Base-by-base conservation (phyloP, 2,888 invertebrate species). In the Copidosoma aretas region DNA sequence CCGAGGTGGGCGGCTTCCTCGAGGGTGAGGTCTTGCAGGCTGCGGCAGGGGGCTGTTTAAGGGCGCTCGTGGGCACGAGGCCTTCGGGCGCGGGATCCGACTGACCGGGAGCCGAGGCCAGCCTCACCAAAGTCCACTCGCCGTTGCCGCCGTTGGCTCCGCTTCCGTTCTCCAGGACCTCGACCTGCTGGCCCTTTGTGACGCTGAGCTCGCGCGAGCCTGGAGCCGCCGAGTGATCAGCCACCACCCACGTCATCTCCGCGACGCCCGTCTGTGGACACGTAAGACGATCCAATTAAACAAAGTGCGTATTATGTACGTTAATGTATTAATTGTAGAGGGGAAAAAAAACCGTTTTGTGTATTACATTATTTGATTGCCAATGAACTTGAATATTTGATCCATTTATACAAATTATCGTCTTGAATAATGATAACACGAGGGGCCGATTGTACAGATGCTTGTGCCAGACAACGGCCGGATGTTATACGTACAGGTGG, bases 171-270 rank as follows among this genome's bases (percentile, higher is more conserved):
- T 97, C 96, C 74, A 97, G 86, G 73, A 97, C 91, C 83, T 97
- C 97, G 73, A 97, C 96, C 85, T 96, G 96, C 85, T 96, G 96
- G 25, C 97, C 97, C 83, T 95, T 94, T 73, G 88, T 87, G 56
- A 97, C 95, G 64, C 90, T 90, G 77, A 97, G 84, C 84, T 97
- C 96, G 66, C 91, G 91, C 58, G 91, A 86, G 74, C 91, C 90
- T 15, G 89, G 86, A 21, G 91, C 87, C n/a, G 93, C 91, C 32
- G 87, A 86, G 84, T 93, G 93, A 83, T 97, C 96, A 73, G 92
- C 92, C 67, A 95, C 90, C 77, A 95, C 94, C 94, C 94, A 94
- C 70, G 94, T 94, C 89, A 94, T 92, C 84, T 95, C 95, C 73
- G 91, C 89, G 67, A 91, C 92, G 77, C 92, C 91, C 67, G 89